Evolutionary conservation across 2,797 vertebrate species (phyloP), one percentile per base, ranked within the genome.

Genomic region (Paramormyrops hopkinsi): DNA sequence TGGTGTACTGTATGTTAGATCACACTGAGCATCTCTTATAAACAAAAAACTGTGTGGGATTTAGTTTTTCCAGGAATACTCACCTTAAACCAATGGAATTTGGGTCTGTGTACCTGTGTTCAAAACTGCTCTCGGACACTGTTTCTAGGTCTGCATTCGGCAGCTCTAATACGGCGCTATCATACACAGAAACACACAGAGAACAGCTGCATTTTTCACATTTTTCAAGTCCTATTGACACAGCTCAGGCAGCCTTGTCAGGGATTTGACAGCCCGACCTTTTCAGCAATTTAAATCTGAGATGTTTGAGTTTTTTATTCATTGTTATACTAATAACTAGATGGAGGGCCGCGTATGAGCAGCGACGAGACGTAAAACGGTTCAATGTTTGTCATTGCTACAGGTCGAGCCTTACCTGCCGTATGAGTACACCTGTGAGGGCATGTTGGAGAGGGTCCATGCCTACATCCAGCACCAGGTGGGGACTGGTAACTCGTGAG

Each of bases 391-490:
- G 46, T 91, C 84, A 54, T 89, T 9, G 90, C 53, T 91, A 33
- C 95, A 99, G 98, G 97, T 99, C 56, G 96, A 98, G 89, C 98
- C 98, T 51, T 97, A 97, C 92, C 95, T 99, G 93, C 98, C 98
- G 92, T 99, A 98, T 0, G 98, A 99, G 94, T 99, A 97, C 93
- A 99, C 97, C 11, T 97, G 97, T 2, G 96, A 97, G 94, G 98
- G 98, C 88, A 99, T 99, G 98, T 94, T 99, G 95, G 97, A 99
- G 94, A 94, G 98, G 88, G 96, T 98, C 7, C 97, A 99, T 0
- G 96, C 97, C 94, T 99, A 99, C 93, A 97, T 99, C 90, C 97
- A 98, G 94, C 95, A 99, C 92, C 98, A 99, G 97, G 98, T 99
- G 88, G 83, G 95, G 22, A 79, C 17, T n/a, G 33, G 33, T 17